phyloP scores from a whole-genome alignment of 2,797 vertebrate genomes.

The Tragelaphus oryx region DNA sequence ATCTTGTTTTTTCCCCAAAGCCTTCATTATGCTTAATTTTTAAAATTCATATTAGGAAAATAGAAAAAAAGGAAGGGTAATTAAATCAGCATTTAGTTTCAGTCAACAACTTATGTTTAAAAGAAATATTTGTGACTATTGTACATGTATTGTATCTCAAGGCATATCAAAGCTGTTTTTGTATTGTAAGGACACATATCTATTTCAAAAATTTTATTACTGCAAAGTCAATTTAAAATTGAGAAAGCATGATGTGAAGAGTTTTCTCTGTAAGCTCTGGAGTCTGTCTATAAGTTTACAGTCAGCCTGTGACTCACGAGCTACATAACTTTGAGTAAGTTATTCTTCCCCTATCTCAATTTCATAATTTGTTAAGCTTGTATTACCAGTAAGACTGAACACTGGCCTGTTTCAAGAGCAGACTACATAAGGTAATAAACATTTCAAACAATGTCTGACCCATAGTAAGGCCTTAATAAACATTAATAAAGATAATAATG shows the following conservation, averaged over 20 bases:
- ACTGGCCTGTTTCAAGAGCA: neutral
- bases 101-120: neutral
- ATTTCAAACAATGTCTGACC: slow-evolving; percentile 1
- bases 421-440: neutral
- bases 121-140: neutral
- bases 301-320: neutral
- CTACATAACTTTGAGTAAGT: neutral
- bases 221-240: neutral
- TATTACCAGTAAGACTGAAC: neutral
- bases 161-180: neutral
- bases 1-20: neutral
- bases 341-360: neutral
- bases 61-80: neutral
- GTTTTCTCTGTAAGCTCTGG: neutral
- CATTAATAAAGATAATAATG: neutral
- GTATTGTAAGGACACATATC: neutral
- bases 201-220: neutral
- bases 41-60: neutral
- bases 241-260: neutral
- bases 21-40: neutral
- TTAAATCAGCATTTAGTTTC: neutral
- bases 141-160: neutral
- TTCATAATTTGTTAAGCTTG: neutral
- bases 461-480: neutral
- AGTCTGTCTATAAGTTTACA: neutral